Evolutionary conservation across 1,140 invertebrate genomes (phyloP).

Genomic region (Eueides isabella): DNA sequence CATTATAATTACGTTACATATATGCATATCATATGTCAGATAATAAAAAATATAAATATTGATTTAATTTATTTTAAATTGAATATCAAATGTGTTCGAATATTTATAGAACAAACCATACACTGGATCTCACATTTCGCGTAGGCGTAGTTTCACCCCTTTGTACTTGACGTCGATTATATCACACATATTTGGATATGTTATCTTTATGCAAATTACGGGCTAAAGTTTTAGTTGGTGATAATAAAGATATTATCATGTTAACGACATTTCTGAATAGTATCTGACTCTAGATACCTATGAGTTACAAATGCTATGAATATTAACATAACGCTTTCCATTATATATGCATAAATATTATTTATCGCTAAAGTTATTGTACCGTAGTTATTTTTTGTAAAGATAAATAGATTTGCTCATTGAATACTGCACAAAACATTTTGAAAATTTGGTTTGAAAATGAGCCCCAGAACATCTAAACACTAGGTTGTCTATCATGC

Average conservation of each 20-base stretch:
- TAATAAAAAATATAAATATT: no score
- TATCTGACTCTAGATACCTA: background rate
- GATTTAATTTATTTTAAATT: no score
- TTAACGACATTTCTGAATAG: conserved; percentile 17
- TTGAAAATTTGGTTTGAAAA: background rate
- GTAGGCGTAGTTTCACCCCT: background rate
- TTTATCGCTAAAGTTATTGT: background rate
- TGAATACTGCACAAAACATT: no score
- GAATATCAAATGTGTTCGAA: no score
- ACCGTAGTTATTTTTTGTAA: background rate
- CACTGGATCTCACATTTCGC: background rate
- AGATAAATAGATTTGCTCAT: background rate
- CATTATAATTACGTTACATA: no score
- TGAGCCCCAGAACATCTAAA: background rate
- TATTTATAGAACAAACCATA: no score
- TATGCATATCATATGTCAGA: no score
- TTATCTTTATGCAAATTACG: background rate
- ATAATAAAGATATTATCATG: conserved; percentile 11
- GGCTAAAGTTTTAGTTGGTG: background rate
- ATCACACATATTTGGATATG: background rate
- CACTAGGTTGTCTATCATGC: no score
- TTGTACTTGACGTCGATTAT: background rate
- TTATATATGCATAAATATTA: background rate
- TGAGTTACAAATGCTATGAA: background rate
- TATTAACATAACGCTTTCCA: background rate